A percentile compares a stretch with the other conserved stretches of the same genome.
These are phyloP conservation scores for Pseudopodoces humilis DNA, from an alignment of 2,113 vertebrate genomes.

Conservation along the genomic window DNA sequence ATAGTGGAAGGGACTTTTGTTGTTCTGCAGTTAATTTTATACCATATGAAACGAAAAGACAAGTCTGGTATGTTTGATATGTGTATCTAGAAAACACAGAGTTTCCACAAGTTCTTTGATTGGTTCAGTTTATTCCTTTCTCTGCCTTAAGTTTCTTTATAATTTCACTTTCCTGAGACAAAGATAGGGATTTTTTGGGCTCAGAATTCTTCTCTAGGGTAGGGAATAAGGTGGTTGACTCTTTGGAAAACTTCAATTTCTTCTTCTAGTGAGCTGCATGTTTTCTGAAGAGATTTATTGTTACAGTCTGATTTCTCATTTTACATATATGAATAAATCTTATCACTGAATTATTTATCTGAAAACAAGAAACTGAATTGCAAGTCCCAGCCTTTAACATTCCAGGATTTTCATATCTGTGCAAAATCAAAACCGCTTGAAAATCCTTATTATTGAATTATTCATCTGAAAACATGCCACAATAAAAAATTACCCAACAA, in stretches of 20 bases:
- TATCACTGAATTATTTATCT: slow-evolving; percentile 7
- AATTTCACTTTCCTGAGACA: neutral
- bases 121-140: neutral
- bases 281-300: neutral
- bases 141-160: neutral
- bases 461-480: neutral
- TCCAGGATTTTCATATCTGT: neutral
- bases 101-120: neutral
- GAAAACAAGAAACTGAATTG: neutral
- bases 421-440: neutral
- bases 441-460: neutral
- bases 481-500: neutral
- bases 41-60: neutral
- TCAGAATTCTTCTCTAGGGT: neutral
- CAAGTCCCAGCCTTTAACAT: neutral
- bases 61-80: neutral
- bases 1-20: neutral
- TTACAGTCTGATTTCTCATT: neutral
- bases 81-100: neutral
- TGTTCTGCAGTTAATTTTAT: neutral
- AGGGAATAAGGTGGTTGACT: neutral
- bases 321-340: neutral
- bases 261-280: neutral
- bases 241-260: neutral
- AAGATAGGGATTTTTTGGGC: neutral